Evolutionary conservation across 2,797 vertebrate species (phyloP).

Genomic region (Sus cebifrons): DNA sequence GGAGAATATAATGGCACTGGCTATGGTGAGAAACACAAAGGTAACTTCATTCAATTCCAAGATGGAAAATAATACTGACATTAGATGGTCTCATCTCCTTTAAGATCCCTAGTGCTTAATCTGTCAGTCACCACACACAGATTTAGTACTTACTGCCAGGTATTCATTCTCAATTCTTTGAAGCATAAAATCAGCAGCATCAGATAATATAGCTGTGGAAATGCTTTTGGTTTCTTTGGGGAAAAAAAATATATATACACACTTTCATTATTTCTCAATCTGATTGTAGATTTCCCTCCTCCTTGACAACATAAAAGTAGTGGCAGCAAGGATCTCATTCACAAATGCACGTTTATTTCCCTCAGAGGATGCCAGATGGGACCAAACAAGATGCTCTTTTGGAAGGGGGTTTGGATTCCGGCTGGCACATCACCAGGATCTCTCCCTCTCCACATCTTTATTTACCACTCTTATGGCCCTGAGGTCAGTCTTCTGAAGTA

Average conservation of each 20-base stretch:
- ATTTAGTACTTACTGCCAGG: constrained; percentile 87
- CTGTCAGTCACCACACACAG: constrained; percentile 85
- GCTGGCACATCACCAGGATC: too few relatives aligned
- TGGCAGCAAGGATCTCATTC: constrained; percentile 65
- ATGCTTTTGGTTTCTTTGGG: constrained; percentile 71
- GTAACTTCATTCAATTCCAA: constrained; percentile 81
- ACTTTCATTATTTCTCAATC: constrained; percentile 76
- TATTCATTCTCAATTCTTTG: constrained; percentile 87
- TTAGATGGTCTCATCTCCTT: constrained; percentile 85
- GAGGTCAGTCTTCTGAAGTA: background rate
- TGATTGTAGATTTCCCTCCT: background rate
- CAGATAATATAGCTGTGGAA: constrained; percentile 78
- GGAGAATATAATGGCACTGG: constrained; percentile 39
- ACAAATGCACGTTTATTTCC: constrained; percentile 41
- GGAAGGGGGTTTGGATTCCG: constrained; percentile 1
- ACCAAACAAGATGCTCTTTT: background rate
- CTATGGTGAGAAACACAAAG: constrained; percentile 75
- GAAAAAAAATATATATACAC: constrained; percentile 26
- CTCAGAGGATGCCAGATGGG: background rate
- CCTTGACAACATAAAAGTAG: constrained; percentile 70
- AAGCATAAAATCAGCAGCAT: constrained; percentile 86
- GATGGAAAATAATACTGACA: constrained; percentile 85
- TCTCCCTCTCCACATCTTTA: background rate
- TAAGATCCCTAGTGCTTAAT: constrained; percentile 88
- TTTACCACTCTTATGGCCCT: background rate